Conservation (phyloP, 2,797 vertebrate species). For the Perodicticus potto region DNA sequence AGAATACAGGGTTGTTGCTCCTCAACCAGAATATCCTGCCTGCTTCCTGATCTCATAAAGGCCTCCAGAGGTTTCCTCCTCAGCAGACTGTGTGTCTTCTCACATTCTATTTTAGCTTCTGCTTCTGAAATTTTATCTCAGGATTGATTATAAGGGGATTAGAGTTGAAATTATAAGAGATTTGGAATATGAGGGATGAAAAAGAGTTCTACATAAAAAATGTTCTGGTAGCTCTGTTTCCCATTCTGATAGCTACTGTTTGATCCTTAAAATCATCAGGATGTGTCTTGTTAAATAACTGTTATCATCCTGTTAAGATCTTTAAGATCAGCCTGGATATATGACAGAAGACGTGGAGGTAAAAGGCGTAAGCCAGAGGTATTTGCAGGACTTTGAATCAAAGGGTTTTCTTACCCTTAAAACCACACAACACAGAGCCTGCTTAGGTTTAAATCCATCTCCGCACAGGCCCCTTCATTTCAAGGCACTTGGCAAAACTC, state of each 20-base stretch:
- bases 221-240: background rate
- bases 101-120: background rate
- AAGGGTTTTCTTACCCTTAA: background rate
- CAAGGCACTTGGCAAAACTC: background rate
- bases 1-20: background rate
- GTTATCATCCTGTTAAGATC: slow-evolving; percentile 23
- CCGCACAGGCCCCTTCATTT: background rate
- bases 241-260: background rate
- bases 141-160: background rate
- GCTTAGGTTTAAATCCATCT: background rate
- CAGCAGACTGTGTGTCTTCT: background rate
- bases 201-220: background rate
- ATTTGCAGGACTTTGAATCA: background rate
- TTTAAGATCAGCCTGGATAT: background rate
- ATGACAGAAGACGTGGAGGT: background rate
- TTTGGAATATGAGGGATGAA: background rate
- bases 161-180: background rate
- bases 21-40: background rate
- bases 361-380: background rate
- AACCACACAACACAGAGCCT: background rate
- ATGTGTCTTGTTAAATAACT: background rate
- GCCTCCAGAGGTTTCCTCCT: background rate
- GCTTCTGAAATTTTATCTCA: slow-evolving; percentile 3
- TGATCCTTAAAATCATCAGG: background rate
- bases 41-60: background rate